These are phyloP conservation scores for Lasioglossum albipes DNA, from an alignment of 1,140 invertebrate genomes.

Conservation along the genomic window DNA sequence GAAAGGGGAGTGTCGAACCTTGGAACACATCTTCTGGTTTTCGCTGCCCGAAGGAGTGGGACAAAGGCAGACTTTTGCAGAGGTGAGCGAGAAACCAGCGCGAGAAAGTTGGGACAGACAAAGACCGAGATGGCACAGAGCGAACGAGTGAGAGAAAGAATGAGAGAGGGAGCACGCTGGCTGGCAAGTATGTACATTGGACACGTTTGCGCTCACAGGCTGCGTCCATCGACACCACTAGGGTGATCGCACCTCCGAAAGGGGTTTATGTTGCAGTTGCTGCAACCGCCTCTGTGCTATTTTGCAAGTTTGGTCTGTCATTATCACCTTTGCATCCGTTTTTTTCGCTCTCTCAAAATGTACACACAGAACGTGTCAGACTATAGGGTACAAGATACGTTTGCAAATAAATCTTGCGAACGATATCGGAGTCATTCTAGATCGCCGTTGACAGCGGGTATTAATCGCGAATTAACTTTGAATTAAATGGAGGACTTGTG, in stretches of 20 bases:
- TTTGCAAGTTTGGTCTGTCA: slow-evolving; percentile 10
- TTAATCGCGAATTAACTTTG: too few relatives aligned
- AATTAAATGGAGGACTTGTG: not conserved
- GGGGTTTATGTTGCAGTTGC: slow-evolving; percentile 37
- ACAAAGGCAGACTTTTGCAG: slow-evolving; percentile 16
- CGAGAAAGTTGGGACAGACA: not conserved
- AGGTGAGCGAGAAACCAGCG: slow-evolving; percentile 34
- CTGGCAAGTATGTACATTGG: slow-evolving; percentile 53
- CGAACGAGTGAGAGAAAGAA: slow-evolving; percentile 7
- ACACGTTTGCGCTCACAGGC: slow-evolving; percentile 53
- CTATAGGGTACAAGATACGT: not conserved
- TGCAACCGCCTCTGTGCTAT: slow-evolving; percentile 19
- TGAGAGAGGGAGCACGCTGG: slow-evolving; percentile 45
- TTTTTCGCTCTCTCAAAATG: not conserved
- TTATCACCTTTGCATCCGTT: not conserved
- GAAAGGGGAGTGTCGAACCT: slow-evolving; percentile 43
- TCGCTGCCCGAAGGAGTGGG: slow-evolving; percentile 22
- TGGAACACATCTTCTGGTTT: slow-evolving; percentile 35
- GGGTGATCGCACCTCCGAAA: slow-evolving; percentile 55
- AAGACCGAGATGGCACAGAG: not conserved
- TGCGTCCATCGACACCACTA: slow-evolving; percentile 62
- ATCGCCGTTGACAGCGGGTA: too few relatives aligned
- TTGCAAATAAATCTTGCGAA: not conserved
- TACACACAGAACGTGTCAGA: too few relatives aligned
- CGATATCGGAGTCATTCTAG: too few relatives aligned